Base-by-base conservation (phyloP, 1,140 invertebrate genomes). In the Lycorma delicatula region DNA sequence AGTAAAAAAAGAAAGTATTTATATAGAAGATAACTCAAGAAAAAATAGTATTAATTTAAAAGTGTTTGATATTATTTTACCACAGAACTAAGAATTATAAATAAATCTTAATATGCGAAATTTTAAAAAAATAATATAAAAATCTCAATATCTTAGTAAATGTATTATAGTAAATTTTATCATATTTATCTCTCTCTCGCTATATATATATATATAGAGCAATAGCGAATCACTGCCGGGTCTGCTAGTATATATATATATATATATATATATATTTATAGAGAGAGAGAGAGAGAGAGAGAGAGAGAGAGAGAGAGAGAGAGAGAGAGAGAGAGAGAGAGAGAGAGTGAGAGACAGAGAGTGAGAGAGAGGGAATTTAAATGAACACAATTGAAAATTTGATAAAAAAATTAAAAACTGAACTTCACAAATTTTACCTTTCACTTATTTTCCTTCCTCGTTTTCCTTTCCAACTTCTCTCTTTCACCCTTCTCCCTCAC, bases 271-370 rank as follows among this genome's bases (percentile, higher is more conserved):
- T 25, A 28, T 20, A 47, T 41, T 41, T n/a, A 41, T 3, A 12
- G 12, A 41, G 38, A 4, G 38, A 41, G 3, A 41, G 38, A 41
- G 20, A 41, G 38, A 16, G 12, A 41, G 38, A 41, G 12, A 41
- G 12, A 41, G 38, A n/a, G 23, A 52, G 26, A 28, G 26, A 28
- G 26, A 28, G n/a, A 52, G 50, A 52, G 26, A 52, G 50, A 52
- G 50, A 52, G 26, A 28, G 22, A 29, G 12, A 31, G 29, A 28
- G 50, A 52, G 50, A 9, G 50, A 31, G 29, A 52, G 26, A 52
- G 50, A 52, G 6, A 28, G 23, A 6, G 41, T 20, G 41, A 44
- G 41, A 16, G 16, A 44, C 6, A 44, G 41, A 9, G 13, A 13
- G 23, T 16, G 41, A 44, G n/a, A 9, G 41, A 13, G 41, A 2